Conservation (phyloP, 2,888 invertebrate species). For the Nomada lathburiana region DNA sequence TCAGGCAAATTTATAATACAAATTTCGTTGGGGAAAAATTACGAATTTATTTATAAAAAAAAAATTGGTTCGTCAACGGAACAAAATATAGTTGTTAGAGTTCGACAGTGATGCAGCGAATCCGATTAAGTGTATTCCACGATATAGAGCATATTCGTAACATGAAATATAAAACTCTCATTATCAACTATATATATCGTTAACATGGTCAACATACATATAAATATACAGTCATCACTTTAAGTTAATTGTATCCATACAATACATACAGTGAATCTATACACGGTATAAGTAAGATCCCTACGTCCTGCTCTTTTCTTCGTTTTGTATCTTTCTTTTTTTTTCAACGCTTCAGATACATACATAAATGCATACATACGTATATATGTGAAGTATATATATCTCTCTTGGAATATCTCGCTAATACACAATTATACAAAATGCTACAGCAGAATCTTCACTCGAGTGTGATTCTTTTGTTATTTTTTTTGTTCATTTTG, state of each 20-base stretch:
- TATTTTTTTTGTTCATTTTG: conserved; percentile 21
- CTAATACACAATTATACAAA: conserved; percentile 77
- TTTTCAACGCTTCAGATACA: conserved; percentile 66
- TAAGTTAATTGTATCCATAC: conserved; percentile 70
- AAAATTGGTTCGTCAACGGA: conserved; percentile 66
- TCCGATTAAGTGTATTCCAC: conserved; percentile 67
- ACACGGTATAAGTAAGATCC: conserved; percentile 66
- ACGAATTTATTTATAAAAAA: conserved; percentile 77
- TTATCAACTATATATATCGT: conserved; percentile 80
- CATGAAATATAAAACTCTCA: conserved; percentile 84
- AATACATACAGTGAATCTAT: conserved; percentile 73
- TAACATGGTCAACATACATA: conserved; percentile 82
- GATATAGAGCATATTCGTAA: conserved; percentile 75
- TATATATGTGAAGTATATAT: conserved; percentile 62
- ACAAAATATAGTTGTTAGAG: conserved; percentile 69
- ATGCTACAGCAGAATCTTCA: conserved; percentile 39
- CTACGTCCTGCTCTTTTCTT: conserved; percentile 38
- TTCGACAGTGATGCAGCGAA: conserved; percentile 71
- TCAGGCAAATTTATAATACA: neutral
- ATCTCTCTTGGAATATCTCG: conserved; percentile 57
- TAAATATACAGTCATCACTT: conserved; percentile 82
- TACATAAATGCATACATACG: conserved; percentile 69
- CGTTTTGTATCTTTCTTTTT: neutral
- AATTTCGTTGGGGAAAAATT: conserved; percentile 69
- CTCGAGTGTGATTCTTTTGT: conserved; percentile 24